These are phyloP conservation scores for Phenganax subtilis DNA, from an alignment of 92 coral and sea anemone genomes.

Conservation along the genomic window DNA sequence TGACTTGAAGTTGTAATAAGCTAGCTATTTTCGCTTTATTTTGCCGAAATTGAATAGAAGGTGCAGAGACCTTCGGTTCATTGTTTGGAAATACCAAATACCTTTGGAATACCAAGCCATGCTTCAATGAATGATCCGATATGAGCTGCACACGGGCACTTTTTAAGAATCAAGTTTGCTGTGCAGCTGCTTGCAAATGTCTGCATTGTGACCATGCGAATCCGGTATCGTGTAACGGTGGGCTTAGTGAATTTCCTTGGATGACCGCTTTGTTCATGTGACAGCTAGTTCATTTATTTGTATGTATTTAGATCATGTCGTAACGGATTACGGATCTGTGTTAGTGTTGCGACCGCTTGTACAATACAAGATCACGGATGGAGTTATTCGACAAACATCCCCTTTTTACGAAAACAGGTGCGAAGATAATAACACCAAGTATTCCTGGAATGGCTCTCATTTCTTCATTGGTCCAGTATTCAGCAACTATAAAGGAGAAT, in stretches of 20 bases:
- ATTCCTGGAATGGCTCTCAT: slow-evolving; percentile 19
- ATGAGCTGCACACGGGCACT: too few relatives aligned
- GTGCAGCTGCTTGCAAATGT: too few relatives aligned
- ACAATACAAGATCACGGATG: slow-evolving; percentile 4
- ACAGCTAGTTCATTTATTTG: not conserved
- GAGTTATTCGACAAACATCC: not conserved
- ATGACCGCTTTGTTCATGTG: not conserved
- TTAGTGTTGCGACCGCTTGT: not conserved
- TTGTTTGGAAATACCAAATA: too few relatives aligned
- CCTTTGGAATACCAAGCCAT: too few relatives aligned
- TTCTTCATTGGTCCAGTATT: slow-evolving; percentile 33
- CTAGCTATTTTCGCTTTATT: too few relatives aligned
- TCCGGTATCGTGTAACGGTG: too few relatives aligned
- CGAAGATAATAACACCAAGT: not conserved
- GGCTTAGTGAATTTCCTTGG: not conserved
- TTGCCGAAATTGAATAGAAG: too few relatives aligned
- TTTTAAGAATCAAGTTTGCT: too few relatives aligned
- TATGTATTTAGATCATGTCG: not conserved
- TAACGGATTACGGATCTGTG: not conserved
- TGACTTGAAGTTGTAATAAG: too few relatives aligned
- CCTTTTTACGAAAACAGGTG: not conserved
- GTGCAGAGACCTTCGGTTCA: too few relatives aligned
- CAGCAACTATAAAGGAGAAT: slow-evolving; percentile 21
- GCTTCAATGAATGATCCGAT: too few relatives aligned
- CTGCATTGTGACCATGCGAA: too few relatives aligned